Conservation (phyloP, 2,797 vertebrate species). For the Petrocephalus schoutedeni region DNA sequence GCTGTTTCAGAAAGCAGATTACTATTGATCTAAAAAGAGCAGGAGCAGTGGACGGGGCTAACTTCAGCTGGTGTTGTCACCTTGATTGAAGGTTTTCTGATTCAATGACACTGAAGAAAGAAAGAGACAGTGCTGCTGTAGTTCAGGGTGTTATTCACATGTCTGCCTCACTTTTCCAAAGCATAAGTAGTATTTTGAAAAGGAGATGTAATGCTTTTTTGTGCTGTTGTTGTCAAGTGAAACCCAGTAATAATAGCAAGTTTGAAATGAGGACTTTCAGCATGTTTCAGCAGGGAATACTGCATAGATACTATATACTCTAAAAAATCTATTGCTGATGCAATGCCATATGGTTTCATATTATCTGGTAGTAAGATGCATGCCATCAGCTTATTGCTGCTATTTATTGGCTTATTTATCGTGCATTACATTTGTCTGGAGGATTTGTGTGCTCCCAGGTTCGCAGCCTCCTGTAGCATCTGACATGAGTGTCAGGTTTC, state of each 20-base stretch:
- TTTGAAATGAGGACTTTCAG: not conserved
- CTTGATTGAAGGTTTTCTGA: not conserved
- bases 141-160: not conserved
- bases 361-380: not conserved
- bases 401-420: not conserved
- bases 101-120: not conserved
- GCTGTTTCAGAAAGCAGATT: not conserved
- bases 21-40: not conserved
- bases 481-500: constrained; percentile 1
- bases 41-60: not conserved
- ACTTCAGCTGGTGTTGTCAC: not conserved
- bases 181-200: constrained; percentile 10
- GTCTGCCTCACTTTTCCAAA: not conserved
- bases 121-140: not conserved
- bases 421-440: not conserved
- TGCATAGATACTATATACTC: not conserved
- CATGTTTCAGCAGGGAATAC: not conserved
- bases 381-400: not conserved
- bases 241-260: not conserved
- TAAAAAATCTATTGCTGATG: not conserved
- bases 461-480: not conserved
- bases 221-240: not conserved
- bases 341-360: not conserved
- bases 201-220: not conserved
- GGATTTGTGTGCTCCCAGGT: not conserved